Evolutionary conservation across 2,888 invertebrate species (phyloP).

Genomic region (Frankliniella fusca): DNA sequence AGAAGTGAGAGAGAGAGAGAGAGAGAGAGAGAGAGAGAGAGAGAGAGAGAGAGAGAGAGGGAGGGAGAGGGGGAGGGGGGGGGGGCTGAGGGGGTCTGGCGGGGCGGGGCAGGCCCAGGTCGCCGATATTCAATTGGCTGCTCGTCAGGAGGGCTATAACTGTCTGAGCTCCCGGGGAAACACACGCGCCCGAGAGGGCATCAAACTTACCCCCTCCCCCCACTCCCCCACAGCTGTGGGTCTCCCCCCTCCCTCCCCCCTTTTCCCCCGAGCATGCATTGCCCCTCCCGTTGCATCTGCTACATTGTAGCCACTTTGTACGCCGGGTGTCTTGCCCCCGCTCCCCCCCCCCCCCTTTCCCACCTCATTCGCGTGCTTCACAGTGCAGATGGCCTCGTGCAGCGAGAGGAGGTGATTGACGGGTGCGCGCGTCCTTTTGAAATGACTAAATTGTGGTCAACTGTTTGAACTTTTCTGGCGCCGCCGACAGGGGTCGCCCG

Average conservation of each 20-base stretch:
- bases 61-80: background rate
- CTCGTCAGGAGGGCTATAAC: too few relatives aligned
- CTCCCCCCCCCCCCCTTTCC: too few relatives aligned
- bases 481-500: background rate
- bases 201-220: conserved; percentile 29
- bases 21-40: background rate
- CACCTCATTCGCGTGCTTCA: too few relatives aligned
- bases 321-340: too few relatives aligned
- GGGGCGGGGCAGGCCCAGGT: conserved; percentile 20
- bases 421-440: background rate
- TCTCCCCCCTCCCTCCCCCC: conserved; percentile 23
- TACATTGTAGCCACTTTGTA: background rate
- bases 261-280: background rate
- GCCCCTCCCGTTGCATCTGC: background rate
- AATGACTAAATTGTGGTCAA: too few relatives aligned
- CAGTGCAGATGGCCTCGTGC: too few relatives aligned
- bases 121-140: too few relatives aligned
- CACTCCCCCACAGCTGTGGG: background rate
- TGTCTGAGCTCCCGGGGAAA: too few relatives aligned
- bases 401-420: background rate
- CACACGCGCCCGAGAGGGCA: conserved; percentile 37
- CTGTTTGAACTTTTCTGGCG: background rate
- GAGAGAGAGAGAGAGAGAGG: background rate
- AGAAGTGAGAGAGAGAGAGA: background rate
- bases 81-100: too few relatives aligned